Percentiles rank a stretch among this genome's conserved stretches.
Conservation (phyloP, 2,888 invertebrate genomes). For the Drosophila merina region DNA sequence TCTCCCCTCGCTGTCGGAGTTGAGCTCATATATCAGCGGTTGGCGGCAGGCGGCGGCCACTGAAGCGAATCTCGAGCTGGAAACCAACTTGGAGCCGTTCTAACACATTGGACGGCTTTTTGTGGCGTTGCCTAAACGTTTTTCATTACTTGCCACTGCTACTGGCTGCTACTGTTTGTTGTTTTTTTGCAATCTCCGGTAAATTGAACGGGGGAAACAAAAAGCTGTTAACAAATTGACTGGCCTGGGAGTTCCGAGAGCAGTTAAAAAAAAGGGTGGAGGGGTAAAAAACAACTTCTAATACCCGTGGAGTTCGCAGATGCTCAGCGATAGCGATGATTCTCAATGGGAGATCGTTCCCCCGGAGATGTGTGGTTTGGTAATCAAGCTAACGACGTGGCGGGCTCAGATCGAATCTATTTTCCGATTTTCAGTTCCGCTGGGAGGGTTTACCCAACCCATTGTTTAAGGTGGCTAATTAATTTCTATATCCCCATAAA, state of each 20-base stretch:
- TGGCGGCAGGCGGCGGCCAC: slow-evolving; percentile 59
- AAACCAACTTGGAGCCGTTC: slow-evolving; percentile 70
- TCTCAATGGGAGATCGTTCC: slow-evolving; percentile 45
- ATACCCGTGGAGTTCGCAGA: slow-evolving; percentile 40
- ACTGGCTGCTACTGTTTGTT: slow-evolving; percentile 28
- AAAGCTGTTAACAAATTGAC: slow-evolving; percentile 76
- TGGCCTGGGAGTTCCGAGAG: slow-evolving; percentile 29
- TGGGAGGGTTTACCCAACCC: slow-evolving; percentile 34
- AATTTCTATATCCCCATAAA: slow-evolving; percentile 9
- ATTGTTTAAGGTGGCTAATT: slow-evolving; percentile 51
- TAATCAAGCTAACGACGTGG: slow-evolving; percentile 61
- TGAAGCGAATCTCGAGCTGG: slow-evolving; percentile 68
- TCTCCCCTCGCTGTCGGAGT: slow-evolving; percentile 31
- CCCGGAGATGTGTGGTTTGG: slow-evolving; percentile 33
- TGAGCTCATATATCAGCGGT: slow-evolving; percentile 66
- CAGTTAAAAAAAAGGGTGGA: slow-evolving; percentile 12
- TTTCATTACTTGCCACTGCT: slow-evolving; percentile 56
- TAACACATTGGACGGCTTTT: slow-evolving; percentile 60
- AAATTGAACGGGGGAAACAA: slow-evolving; percentile 61
- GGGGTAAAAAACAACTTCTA: neutral
- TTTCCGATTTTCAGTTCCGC: slow-evolving; percentile 39
- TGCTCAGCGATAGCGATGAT: slow-evolving; percentile 56
- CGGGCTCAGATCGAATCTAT: slow-evolving; percentile 57
- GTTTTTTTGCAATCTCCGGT: slow-evolving; percentile 75
- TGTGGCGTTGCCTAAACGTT: slow-evolving; percentile 61